Base-by-base conservation (phyloP, 2,797 vertebrate species). In the Remorina albescens region DNA sequence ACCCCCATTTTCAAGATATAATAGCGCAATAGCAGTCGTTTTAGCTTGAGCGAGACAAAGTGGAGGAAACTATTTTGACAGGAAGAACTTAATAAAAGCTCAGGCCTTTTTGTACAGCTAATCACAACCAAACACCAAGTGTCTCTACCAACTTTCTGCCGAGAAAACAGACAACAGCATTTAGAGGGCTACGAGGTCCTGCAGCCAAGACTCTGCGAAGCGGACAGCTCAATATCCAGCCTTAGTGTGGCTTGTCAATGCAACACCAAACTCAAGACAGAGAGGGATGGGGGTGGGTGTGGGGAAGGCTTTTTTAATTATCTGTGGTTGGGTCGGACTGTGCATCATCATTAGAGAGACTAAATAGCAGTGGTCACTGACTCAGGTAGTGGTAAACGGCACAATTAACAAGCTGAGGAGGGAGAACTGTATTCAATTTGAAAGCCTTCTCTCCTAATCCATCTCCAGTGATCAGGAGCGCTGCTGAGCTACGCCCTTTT, bases 291-390 rank as follows among this genome's bases (percentile, higher is more conserved):
- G 70, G 81, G 76, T 69, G 76, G 84, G 90, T 82, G 87, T 37
- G 60, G 93, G 94, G 86, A 94, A 86, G 90, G 91, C 86, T 94
- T 97, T 97, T 98, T 96, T 97, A 98, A 98, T 98, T 98, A 98
- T 98, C 96, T 97, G 94, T 95, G 94, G 95, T 96, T 95, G 95
- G 94, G 96, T 96, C 95, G 92, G 95, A 96, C 96, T 98, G 97
- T 98, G 98, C 96, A 98, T 98, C 97, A 98, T 98, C 97, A 99
- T 99, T 99, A 99, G 97, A 93, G 95, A 96, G 96, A 95, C 97
- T 98, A 98, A 98, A 97, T 96, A 98, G 96, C 96, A 95, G 95
- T 94, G 97, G 97, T 98, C 97, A 98, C 96, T 94, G 96, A 99
- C 96, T 96, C 97, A 98, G 97, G 97, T 97, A 97, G 96, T 96